Base-by-base conservation (phyloP, 2,797 vertebrate genomes). In the Myripristis murdjan region DNA sequence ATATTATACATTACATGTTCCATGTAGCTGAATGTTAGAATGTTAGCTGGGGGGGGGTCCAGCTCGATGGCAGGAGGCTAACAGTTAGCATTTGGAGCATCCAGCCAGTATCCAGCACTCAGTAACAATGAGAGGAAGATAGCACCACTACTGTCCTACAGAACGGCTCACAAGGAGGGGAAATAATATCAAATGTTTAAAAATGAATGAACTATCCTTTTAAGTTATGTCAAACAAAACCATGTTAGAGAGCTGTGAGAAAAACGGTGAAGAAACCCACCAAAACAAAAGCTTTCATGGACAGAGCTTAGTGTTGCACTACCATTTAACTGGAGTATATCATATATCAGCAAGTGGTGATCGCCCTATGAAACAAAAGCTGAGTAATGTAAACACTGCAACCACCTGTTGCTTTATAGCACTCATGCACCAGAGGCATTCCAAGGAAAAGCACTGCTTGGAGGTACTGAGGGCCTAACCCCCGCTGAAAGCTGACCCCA, bases 401-500 rank as follows among this genome's bases (percentile, higher is more conserved):
- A 73, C 69, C 83, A 84, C 79, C 84, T 75, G 81, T 75, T 63
- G 73, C 71, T 68, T 60, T 55, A 11, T 0, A 31, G 14, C 14
- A 22, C 39, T 28, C 9, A 67, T 5, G 44, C 54, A 58, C 14
- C 16, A 16, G 31, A 11, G 24, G 46, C 26, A 48, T 33, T 58
- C 26, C 6, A 20, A 44, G 15, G 60, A 56, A 59, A 55, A 58
- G 75, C 57, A 41, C 64, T 65, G 74, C 72, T 72, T 28, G 35
- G 56, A 81, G 74, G 69, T 48, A 48, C 79, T 74, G 70, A 44
- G 23, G 2, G 10, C 4, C 2, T 0, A n/a, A 8, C 43, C 11
- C 8, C 57, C 81, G n/a, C 55, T 83, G 75, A 82, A 87, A 85
- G 55, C 31, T 5, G 67, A 90, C 54, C 70, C 57, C 55, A 2